These are phyloP conservation scores for Argentina silus DNA, from an alignment of 2,797 vertebrate species.

Conservation along the genomic window DNA sequence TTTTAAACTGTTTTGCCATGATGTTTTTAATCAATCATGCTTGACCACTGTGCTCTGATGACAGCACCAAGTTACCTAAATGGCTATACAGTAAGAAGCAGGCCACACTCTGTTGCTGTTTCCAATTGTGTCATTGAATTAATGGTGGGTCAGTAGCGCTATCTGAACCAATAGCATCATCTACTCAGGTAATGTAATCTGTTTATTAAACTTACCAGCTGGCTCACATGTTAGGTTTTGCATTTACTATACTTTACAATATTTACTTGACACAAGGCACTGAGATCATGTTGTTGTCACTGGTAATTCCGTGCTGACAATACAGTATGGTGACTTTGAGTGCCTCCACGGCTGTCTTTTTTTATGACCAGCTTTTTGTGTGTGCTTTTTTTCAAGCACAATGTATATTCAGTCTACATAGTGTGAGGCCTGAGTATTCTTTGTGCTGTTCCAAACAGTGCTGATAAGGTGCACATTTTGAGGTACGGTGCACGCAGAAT, in stretches of 20 bases:
- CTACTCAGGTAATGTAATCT: too few species aligned
- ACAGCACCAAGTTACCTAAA: slow-evolving; percentile 12
- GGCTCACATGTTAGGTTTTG: too few species aligned
- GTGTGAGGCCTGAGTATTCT: not conserved
- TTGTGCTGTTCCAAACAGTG: not conserved
- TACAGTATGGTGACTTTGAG: too few species aligned
- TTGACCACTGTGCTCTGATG: slow-evolving; percentile 3
- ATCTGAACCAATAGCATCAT: not conserved
- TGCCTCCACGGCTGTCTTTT: not conserved
- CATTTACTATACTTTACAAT: too few species aligned
- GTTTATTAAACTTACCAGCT: too few species aligned
- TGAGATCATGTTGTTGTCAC: too few species aligned
- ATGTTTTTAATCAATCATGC: slow-evolving; percentile 10
- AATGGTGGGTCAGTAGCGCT: not conserved
- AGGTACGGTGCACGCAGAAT: not conserved
- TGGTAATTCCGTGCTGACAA: too few species aligned
- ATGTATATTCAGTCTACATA: not conserved
- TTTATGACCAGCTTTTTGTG: slow-evolving; percentile 8
- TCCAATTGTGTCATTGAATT: not conserved
- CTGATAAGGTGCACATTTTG: not conserved
- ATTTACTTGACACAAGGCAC: too few species aligned
- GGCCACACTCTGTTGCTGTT: not conserved
- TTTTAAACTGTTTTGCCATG: not conserved
- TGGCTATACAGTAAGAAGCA: not conserved
- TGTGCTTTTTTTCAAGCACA: not conserved